Evolutionary conservation across 2,797 vertebrate species (phyloP).

Genomic region (Coccyzus lansbergi): DNA sequence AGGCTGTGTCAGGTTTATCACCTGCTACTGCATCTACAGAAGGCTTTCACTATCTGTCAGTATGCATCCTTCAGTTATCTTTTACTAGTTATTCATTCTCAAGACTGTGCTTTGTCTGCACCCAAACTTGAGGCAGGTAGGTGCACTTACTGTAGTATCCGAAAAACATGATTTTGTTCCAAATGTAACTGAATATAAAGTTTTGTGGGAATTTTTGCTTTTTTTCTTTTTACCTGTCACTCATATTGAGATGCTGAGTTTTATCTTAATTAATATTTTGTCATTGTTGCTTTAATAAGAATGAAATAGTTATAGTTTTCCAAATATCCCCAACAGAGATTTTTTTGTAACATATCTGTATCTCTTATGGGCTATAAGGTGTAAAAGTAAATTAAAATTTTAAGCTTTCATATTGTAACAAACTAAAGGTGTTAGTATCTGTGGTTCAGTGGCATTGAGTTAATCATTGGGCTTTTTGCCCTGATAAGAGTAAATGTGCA

Average conservation of each 20-base stretch:
- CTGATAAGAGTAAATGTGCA: neutral
- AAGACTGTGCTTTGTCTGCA: neutral
- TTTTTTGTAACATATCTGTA: neutral
- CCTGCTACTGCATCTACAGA: neutral
- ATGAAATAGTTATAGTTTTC: neutral
- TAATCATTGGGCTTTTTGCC: neutral
- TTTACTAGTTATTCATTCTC: neutral
- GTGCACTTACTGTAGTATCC: neutral
- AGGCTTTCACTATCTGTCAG: neutral
- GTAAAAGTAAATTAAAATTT: slow-evolving; percentile 27
- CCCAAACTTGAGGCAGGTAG: neutral
- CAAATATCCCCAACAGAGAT: neutral
- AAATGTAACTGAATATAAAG: neutral
- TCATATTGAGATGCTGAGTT: neutral
- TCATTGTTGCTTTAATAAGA: neutral
- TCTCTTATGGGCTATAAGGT: neutral
- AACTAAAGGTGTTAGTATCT: neutral
- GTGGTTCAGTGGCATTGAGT: neutral
- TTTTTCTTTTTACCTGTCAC: neutral
- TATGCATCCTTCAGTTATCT: neutral
- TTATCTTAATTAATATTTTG: slow-evolving; percentile 6
- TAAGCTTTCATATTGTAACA: neutral
- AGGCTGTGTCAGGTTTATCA: neutral
- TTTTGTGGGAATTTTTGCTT: neutral
- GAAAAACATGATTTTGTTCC: neutral